These are phyloP conservation scores for Macrophya alboannulata DNA, from an alignment of 2,888 invertebrate species.

Conservation along the genomic window DNA sequence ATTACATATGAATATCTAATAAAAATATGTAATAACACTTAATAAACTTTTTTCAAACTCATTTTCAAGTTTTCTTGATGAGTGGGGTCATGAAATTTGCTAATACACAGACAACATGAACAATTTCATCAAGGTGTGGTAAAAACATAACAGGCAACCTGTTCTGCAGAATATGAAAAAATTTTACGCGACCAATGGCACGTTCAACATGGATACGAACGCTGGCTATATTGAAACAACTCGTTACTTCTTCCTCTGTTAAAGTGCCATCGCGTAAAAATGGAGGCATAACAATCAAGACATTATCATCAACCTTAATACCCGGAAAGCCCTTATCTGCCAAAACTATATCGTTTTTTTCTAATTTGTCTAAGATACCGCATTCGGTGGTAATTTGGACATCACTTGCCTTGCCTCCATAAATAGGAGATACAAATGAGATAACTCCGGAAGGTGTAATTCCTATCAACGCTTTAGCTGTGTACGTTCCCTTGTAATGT, in stretches of 20 bases:
- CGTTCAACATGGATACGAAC: constrained; percentile 24
- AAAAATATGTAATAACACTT: too few species aligned
- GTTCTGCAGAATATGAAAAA: constrained; percentile 23
- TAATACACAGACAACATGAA: constrained; percentile 19
- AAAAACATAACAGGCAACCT: constrained; percentile 6
- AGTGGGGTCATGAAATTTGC: too few species aligned
- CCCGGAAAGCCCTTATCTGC: constrained; percentile 9
- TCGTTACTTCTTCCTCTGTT: constrained; percentile 8
- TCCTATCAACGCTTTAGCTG: constrained; percentile 6
- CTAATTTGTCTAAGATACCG: constrained; percentile 6
- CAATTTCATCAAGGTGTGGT: not conserved
- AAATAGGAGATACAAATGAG: constrained; percentile 1
- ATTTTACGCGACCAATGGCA: constrained; percentile 4
- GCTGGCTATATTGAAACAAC: not conserved
- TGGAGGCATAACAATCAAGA: not conserved
- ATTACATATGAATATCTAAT: too few species aligned
- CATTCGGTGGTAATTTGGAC: not conserved
- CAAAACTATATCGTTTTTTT: constrained; percentile 15
- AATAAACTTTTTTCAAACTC: too few species aligned
- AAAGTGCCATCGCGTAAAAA: constrained; percentile 7
- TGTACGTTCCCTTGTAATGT: constrained; percentile 6
- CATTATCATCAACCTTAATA: not conserved
- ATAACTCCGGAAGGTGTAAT: not conserved
- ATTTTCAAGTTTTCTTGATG: too few species aligned
- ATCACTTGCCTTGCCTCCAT: constrained; percentile 12